Base-by-base conservation (phyloP, 2,888 invertebrate genomes). In the Aspidapion aeneum region DNA sequence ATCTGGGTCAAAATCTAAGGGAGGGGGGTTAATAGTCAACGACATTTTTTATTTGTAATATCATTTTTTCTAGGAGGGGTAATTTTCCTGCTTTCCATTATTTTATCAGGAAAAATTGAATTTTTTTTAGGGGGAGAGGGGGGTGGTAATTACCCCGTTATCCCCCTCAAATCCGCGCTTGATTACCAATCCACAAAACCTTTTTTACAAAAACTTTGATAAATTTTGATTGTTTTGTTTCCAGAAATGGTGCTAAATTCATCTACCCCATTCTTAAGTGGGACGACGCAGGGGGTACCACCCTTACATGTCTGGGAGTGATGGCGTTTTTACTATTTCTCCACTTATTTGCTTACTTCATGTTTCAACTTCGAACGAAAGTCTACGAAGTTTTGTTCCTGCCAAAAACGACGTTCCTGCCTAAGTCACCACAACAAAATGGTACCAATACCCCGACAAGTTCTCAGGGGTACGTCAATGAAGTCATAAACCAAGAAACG, bases 241-340 rank as follows among this genome's bases (percentile, higher is more conserved):
- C 18, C 78, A 89, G 90, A 68, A 81, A 83, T 69, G 88, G 89
- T 18, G 78, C 84, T 52, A 80, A 80, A 55, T 87, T 84, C 74
- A 89, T 94, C 68, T 94, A 94, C 79, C 87, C 88, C 54, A 85
- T 90, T 72, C 78, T 94, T 70, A 87, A 93, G 80, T 94, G 93
- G 93, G 79, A 84, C 18, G 82, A 84, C 54, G 90, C 91, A 0
- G 83, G 84, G 2, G 73, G 77, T 60, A 85, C 90, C 0, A 71
- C 83, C 9, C 74, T 85, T 2, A 82, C 88, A 55, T 84, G 86
- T 56, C 74, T 85, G 0, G 84, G 85, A 3, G 86, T 87, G 18
- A 80, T 87, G 0, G 68, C 85, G 0, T 83, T 87, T 70, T 80
- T 90, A 50, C 75, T 87, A 18, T 63, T 88, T 35, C 75, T 90